Percentiles rank a stretch among this genome's conserved stretches.
phyloP scores from a whole-genome alignment of 2,113 vertebrate genomes.

The Gobiocypris rarus region DNA sequence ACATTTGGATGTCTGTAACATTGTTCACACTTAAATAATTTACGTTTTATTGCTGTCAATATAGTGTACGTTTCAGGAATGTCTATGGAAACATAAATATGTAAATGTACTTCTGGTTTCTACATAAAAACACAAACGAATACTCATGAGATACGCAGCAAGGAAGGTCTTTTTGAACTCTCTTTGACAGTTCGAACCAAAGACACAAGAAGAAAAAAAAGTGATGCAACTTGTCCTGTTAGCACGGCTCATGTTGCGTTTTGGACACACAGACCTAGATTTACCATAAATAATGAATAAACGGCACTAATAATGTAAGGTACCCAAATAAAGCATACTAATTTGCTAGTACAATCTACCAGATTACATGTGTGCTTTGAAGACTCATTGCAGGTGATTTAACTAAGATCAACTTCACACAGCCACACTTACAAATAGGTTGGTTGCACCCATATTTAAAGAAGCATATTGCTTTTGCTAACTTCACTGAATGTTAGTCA shows the following conservation, averaged over 20 bases:
- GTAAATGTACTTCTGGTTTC: too few relatives aligned
- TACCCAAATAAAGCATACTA: neutral
- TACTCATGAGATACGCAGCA: neutral
- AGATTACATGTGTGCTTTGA: neutral
- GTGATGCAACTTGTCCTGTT: neutral
- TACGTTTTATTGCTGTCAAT: too few relatives aligned
- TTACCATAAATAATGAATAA: slow-evolving; percentile 23
- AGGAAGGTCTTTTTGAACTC: slow-evolving; percentile 34
- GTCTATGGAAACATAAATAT: too few relatives aligned
- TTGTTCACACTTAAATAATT: too few relatives aligned
- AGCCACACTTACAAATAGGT: neutral
- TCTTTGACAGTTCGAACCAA: neutral
- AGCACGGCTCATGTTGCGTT: neutral
- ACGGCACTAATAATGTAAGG: slow-evolving; percentile 8
- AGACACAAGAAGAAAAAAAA: neutral
- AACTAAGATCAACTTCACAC: neutral
- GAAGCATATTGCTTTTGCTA: neutral
- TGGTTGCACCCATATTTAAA: neutral
- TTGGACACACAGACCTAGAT: slow-evolving; percentile 1
- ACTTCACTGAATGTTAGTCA: neutral
- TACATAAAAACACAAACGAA: too few relatives aligned
- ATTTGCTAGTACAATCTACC: neutral
- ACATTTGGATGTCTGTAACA: too few relatives aligned
- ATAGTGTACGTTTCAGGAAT: too few relatives aligned
- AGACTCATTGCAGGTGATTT: neutral